Conservation (phyloP, 1,140 invertebrate genomes). For the Dolichoris vasculosae region DNA sequence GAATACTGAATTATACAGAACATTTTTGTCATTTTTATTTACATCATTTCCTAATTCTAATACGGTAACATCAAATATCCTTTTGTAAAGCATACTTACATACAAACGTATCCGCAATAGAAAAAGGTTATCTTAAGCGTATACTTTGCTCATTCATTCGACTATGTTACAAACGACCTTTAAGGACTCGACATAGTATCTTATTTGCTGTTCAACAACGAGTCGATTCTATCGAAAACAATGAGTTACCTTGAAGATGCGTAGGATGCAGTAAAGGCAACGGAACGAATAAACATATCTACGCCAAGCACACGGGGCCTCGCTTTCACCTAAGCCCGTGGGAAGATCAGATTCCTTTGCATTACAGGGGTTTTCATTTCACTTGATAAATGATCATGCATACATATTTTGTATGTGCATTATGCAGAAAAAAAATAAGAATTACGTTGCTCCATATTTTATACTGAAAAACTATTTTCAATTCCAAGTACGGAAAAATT, state of each 20-base stretch:
- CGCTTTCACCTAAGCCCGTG: constrained; percentile 67
- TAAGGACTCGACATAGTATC: neutral
- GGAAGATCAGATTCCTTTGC: constrained; percentile 65
- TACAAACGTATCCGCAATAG: no score
- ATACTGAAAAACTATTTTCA: no score
- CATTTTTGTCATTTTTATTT: no score
- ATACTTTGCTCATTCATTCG: neutral
- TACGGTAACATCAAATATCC: no score
- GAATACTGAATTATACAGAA: no score
- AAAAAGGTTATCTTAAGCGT: neutral
- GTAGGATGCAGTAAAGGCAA: constrained; percentile 60
- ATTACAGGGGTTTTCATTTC: constrained; percentile 63
- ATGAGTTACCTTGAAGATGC: constrained; percentile 65
- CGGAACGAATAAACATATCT: neutral
- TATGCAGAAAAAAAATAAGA: neutral
- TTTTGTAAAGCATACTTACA: neutral
- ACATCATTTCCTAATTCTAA: no score
- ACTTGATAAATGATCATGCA: neutral
- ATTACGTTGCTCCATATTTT: neutral
- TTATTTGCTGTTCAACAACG: constrained; percentile 48
- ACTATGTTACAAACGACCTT: neutral
- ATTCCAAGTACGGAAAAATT: no score
- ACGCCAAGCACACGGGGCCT: constrained; percentile 26
- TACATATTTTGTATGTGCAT: neutral
- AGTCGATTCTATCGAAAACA: constrained; percentile 64